Conservation (phyloP, 2,113 vertebrate genomes). For the Limanda limanda region DNA sequence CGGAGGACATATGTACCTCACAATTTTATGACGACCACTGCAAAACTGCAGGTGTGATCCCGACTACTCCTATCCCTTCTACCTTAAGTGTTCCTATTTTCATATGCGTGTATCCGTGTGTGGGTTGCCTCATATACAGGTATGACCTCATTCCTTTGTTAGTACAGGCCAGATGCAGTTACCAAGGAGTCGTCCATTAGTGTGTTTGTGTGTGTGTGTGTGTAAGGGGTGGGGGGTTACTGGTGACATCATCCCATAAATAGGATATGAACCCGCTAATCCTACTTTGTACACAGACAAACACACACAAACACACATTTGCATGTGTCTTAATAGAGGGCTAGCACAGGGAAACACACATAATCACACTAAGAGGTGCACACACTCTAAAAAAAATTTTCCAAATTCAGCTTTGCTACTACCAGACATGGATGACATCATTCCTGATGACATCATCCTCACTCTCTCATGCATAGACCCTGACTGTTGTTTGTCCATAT, state of each 20-base stretch:
- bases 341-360: neutral
- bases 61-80: no score
- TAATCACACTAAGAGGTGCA: neutral
- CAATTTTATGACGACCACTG: no score
- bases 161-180: neutral
- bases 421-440: conserved; percentile 50
- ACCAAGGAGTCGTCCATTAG: neutral
- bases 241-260: conserved; percentile 1
- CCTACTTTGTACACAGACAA: neutral
- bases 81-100: neutral
- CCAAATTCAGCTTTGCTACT: neutral
- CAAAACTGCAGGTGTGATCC: neutral
- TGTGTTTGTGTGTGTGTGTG: neutral
- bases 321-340: neutral
- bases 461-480: neutral
- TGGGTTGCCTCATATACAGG: neutral
- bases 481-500: neutral
- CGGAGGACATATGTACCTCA: no score
- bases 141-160: conserved; percentile 1
- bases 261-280: neutral
- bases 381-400: neutral
- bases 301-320: neutral
- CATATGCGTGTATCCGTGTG: neutral
- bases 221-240: neutral
- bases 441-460: conserved; percentile 49